Evolutionary conservation across 2,113 vertebrate species (phyloP), one percentile per base, ranked within the genome.

Genomic region (Colistium nudipinnis): DNA sequence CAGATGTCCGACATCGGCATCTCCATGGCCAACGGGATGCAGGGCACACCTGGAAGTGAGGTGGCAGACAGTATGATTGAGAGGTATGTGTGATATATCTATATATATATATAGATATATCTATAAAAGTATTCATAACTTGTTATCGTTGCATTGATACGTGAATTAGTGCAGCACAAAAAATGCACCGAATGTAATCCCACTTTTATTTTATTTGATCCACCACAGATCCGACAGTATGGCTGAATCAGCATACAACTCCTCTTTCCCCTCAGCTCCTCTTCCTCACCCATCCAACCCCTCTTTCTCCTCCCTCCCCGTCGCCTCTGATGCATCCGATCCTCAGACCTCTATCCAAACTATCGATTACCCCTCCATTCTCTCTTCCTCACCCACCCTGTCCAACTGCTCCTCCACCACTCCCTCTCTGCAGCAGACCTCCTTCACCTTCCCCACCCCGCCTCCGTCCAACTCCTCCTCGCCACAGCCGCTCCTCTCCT

Each of bases 371-470:
- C 75, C 90, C 28, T 44, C 90, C 28, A 61, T 91, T 7, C 74
- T 90, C 56, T 75, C 79, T 36, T 59, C 83, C 35, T 75, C 82
- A 52, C 76, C 82, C 14, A 38, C 62, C 0, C 76, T 86, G 47
- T 51, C 82, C 28, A 62, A 73, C 77, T 57, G 83, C 68, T 48
- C 80, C 72, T 19, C 45, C 45, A 47, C 45, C 57, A 81, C 81
- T 25, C 90, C 85, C 38, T 82, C 61, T 0, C 77, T 92, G 62
- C 90, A 82, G 69, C 86, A 80, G 57, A 87, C 85, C 47, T 35
- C 79, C 41, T 90, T 91, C 70, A 83, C 74, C 57, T 93, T 92
- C 63, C 84, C 89, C 16, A 87, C 91, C 11, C 90, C 89, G 0
- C 86, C 90, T 30, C 82, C 76, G 9, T 85, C 91, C 30, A 84